Evolutionary conservation across 2,797 vertebrate species (phyloP).

Genomic region (Nannoperca australis): DNA sequence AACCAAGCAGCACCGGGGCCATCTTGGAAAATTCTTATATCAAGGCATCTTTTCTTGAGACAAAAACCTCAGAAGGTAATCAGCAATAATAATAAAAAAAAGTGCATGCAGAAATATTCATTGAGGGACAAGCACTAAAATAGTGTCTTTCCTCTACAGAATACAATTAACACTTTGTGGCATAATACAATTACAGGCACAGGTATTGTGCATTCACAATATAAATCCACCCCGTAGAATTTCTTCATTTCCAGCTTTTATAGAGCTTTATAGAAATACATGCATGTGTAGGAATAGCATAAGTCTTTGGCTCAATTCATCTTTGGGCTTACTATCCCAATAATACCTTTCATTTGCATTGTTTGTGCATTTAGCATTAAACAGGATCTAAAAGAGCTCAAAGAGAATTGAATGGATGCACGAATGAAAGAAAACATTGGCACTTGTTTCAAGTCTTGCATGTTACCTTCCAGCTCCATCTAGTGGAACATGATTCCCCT

Average conservation of each 20-base stretch:
- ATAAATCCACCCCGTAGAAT: constrained; percentile 37
- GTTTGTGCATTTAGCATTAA: constrained; percentile 73
- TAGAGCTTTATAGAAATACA: constrained; percentile 42
- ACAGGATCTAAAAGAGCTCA: constrained; percentile 27
- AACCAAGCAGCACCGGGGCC: constrained; percentile 13
- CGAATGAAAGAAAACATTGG: constrained; percentile 40
- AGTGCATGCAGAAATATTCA: constrained; percentile 74
- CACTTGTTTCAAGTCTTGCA: constrained; percentile 41
- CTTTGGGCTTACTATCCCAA: constrained; percentile 54
- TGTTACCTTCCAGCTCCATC: constrained; percentile 55
- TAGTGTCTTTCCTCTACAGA: constrained; percentile 36
- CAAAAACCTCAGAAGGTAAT: constrained; percentile 51
- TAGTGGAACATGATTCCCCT: constrained; percentile 42
- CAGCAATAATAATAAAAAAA: constrained; percentile 56
- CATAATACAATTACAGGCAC: constrained; percentile 67
- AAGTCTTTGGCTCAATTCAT: constrained; percentile 71
- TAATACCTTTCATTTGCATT: constrained; percentile 78
- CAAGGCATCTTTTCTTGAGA: constrained; percentile 38
- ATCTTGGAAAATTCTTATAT: constrained; percentile 17
- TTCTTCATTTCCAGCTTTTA: constrained; percentile 22
- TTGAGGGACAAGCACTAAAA: constrained; percentile 46
- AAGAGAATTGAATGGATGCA: constrained; percentile 34
- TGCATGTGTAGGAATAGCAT: constrained; percentile 28
- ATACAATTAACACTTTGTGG: constrained; percentile 82
- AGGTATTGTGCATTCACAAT: constrained; percentile 39